phyloP scores from a whole-genome alignment of 2,888 invertebrate species.

The Thelaira solivaga region DNA sequence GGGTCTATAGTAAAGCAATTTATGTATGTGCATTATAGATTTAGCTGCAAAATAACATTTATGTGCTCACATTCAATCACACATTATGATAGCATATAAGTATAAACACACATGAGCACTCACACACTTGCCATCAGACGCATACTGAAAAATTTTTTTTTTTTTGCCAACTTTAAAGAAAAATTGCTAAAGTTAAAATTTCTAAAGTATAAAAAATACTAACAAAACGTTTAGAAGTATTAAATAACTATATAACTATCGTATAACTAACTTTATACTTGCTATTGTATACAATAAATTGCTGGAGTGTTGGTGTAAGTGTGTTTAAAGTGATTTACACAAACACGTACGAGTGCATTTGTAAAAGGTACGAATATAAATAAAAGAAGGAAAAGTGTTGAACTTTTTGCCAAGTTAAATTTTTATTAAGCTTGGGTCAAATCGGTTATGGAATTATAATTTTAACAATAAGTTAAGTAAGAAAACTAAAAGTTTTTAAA shows the following conservation, averaged over 20 bases:
- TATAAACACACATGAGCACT: too few relatives aligned
- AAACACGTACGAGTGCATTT: not conserved
- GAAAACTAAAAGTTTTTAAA: too few relatives aligned
- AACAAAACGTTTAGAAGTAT: not conserved
- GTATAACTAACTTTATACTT: too few relatives aligned
- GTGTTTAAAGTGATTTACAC: not conserved
- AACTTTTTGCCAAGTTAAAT: not conserved
- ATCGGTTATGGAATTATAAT: too few relatives aligned
- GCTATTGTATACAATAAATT: too few relatives aligned
- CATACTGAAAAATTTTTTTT: too few relatives aligned
- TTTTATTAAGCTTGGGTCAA: not conserved
- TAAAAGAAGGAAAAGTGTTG: too few relatives aligned
- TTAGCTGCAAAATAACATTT: slow-evolving; percentile 10
- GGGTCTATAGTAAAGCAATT: slow-evolving; percentile 31
- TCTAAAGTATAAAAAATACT: slow-evolving; percentile 5
- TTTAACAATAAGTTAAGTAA: too few relatives aligned
- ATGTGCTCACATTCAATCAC: not conserved
- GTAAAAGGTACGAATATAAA: not conserved
- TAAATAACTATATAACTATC: too few relatives aligned
- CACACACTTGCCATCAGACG: too few relatives aligned
- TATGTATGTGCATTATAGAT: slow-evolving; percentile 11
- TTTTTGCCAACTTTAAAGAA: not conserved
- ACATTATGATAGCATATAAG: too few relatives aligned
- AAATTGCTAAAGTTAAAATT: not conserved
- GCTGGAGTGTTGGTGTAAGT: too few relatives aligned